Conservation (phyloP, 2,888 invertebrate genomes). For the Eudemis profundana region DNA sequence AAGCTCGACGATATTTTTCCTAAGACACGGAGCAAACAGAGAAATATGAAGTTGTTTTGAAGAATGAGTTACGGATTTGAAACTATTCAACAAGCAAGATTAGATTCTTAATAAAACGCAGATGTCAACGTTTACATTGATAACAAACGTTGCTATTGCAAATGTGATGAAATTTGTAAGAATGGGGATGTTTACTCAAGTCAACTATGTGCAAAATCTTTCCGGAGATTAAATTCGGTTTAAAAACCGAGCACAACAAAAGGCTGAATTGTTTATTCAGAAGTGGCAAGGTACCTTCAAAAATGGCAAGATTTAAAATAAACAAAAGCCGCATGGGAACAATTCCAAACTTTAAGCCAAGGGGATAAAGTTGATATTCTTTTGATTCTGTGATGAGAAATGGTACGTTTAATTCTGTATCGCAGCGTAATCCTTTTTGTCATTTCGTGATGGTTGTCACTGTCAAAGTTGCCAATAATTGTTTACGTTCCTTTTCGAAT, state of each 20-base stretch:
- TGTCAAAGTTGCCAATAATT: constrained; percentile 78
- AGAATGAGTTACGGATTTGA: constrained; percentile 42
- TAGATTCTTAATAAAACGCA: constrained; percentile 26
- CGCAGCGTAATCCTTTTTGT: constrained; percentile 77
- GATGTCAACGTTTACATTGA: constrained; percentile 34
- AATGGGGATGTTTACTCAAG: constrained; percentile 70
- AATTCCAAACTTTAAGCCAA: constrained; percentile 45
- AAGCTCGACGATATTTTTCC: constrained; percentile 54
- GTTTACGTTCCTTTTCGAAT: constrained; percentile 73
- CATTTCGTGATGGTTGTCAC: constrained; percentile 75
- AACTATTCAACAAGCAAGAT: constrained; percentile 23
- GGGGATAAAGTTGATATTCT: constrained; percentile 54
- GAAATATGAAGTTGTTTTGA: constrained; percentile 47
- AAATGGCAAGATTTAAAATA: constrained; percentile 66
- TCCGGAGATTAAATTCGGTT: constrained; percentile 60
- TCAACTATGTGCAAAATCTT: constrained; percentile 67
- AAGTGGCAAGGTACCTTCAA: constrained; percentile 68
- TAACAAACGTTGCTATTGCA: constrained; percentile 44
- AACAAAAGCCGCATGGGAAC: constrained; percentile 43
- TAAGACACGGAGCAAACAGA: constrained; percentile 51
- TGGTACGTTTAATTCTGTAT: constrained; percentile 49
- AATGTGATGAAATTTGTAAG: constrained; percentile 54
- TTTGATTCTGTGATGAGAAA: constrained; percentile 9
- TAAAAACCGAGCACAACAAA: constrained; percentile 58
- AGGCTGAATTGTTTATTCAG: constrained; percentile 69